These are phyloP conservation scores for Alcedo atthis DNA, from an alignment of 2,797 vertebrate genomes.

Conservation along the genomic window DNA sequence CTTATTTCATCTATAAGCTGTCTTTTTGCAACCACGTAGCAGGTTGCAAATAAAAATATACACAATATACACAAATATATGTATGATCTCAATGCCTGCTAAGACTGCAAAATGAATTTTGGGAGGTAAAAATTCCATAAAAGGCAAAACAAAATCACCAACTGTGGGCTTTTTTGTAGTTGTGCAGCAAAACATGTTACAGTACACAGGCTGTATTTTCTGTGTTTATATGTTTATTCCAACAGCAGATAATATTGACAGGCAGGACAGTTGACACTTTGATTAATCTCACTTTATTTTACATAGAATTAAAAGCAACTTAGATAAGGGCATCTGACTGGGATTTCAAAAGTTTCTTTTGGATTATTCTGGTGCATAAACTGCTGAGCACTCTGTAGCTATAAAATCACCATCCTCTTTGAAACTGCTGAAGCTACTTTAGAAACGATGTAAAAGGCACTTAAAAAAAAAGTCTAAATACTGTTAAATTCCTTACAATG, in stretches of 20 bases:
- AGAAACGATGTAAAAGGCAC: not conserved
- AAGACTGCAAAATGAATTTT: not conserved
- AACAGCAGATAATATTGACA: not conserved
- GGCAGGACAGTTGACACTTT: constrained; percentile 12
- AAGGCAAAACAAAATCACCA: not conserved
- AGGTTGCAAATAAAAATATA: no score
- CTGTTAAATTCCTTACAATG: not conserved
- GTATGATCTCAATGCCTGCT: not conserved
- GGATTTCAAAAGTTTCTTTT: constrained; percentile 6
- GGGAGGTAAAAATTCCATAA: not conserved
- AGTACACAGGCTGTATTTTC: not conserved
- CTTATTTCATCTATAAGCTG: not conserved
- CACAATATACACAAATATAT: no score
- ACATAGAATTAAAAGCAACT: constrained; percentile 15
- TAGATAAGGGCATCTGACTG: constrained; percentile 10
- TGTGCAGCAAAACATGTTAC: not conserved
- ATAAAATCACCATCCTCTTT: not conserved
- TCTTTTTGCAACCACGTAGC: not conserved
- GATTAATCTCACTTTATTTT: constrained; percentile 47
- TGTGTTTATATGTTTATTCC: not conserved
- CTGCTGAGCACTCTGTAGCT: not conserved
- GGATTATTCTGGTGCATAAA: not conserved
- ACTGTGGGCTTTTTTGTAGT: not conserved
- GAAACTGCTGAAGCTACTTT: not conserved
- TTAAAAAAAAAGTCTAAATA: not conserved